Base-by-base conservation (phyloP, 92 coral and sea anemone species). In the Actinostola sp. region DNA sequence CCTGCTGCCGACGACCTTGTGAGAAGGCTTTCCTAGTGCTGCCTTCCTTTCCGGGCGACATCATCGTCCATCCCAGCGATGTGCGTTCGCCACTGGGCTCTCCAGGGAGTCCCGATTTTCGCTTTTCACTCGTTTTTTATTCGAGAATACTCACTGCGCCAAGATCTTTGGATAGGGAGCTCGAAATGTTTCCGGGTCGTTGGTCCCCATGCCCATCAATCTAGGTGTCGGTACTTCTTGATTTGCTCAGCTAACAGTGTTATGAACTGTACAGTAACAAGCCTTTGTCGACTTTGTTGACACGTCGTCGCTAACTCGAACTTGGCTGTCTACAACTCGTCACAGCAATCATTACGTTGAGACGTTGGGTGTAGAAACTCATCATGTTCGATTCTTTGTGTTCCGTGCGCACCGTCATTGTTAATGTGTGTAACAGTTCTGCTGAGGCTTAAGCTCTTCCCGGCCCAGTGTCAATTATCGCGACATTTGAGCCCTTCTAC, bases 381-480 rank as follows among this genome's bases (percentile, higher is more conserved):
- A 88, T 50, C 85, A 84, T 88, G 31, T 85, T 86, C 0, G 86
- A 81, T 63, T 48, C 27, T 26, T 67, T 71, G 9, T 58, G 21
- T 60, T 80, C 89, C 15, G 53, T 65, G 12, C 56, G 60, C 25
- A 75, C 77, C 11, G 91, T 43, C 52, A 63, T 71, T 85, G 67
- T 60, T 49, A n/a, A 87, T 61, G 51, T 27, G 34, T 79, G 64
- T 42, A 79, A 30, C 35, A 84, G 66, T 15, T 81, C 72, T 53
- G 93, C 82, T 19, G 91, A 84, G 7, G 82, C 78, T 63, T 84
- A 88, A 15, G 84, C 64, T 35, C 81, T 63, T 23, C 89, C 83
- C 16, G 86, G 79, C 41, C 86, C 83, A 13, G 86, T 85, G 53
- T 88, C 87, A 30, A 88, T 61, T 33, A 83, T 58, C 26, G 87